phyloP scores from a whole-genome alignment of 2,888 invertebrate species.

The Cosmorhoe ocellata region DNA sequence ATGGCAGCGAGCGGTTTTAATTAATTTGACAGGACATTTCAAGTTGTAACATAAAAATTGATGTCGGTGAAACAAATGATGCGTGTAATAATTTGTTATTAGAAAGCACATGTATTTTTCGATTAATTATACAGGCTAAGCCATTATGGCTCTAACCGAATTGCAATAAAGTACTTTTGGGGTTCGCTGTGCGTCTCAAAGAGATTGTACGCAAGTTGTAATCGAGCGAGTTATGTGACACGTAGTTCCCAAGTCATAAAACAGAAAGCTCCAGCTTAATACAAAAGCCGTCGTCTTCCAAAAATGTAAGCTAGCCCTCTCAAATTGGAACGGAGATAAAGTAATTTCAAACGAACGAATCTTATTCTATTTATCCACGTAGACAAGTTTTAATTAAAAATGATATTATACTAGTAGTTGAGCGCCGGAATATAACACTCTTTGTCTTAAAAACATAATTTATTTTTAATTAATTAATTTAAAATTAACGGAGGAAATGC shows the following conservation, averaged over 20 bases:
- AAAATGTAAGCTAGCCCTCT: constrained; percentile 26
- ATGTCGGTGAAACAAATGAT: too few relatives aligned
- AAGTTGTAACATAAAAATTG: too few relatives aligned
- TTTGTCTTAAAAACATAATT: constrained; percentile 1
- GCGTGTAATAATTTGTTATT: too few relatives aligned
- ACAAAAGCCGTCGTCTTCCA: constrained; percentile 26
- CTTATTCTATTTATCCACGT: constrained; percentile 13
- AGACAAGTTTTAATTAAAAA: constrained; percentile 20
- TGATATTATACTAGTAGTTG: constrained; percentile 6
- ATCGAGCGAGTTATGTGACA: constrained; percentile 33
- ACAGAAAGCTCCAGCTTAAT: constrained; percentile 29
- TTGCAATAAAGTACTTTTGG: constrained; percentile 22
- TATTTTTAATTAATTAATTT: constrained; percentile 14
- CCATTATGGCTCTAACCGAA: background rate
- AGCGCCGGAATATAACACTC: background rate
- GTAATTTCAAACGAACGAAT: constrained; percentile 20
- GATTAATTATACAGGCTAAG: background rate
- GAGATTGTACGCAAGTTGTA: constrained; percentile 25
- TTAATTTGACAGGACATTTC: constrained; percentile 41
- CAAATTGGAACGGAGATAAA: constrained; percentile 22
- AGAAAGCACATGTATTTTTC: too few relatives aligned
- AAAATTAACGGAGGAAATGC: constrained; percentile 41
- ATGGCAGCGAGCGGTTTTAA: constrained; percentile 59
- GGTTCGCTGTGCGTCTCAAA: constrained; percentile 23
- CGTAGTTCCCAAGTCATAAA: constrained; percentile 37